Conservation (phyloP, 1,140 invertebrate genomes). For the Brachionus rubens region DNA sequence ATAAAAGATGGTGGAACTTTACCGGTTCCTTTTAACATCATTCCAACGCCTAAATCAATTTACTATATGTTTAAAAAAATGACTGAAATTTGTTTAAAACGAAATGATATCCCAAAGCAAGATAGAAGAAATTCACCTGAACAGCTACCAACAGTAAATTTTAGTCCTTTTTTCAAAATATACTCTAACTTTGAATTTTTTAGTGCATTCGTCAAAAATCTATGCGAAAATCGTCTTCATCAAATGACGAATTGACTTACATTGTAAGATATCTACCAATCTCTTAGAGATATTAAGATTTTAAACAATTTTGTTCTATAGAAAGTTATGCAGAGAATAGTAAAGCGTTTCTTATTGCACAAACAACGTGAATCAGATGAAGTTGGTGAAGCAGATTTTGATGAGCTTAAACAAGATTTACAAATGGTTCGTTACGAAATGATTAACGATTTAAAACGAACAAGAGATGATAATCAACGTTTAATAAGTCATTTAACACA, state of each 20-base stretch:
- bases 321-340: slow-evolving; percentile 47
- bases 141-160: background rate
- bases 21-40: slow-evolving; percentile 80
- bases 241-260: slow-evolving; percentile 40
- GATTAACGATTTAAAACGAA: slow-evolving; percentile 37
- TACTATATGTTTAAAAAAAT: slow-evolving; percentile 14
- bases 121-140: background rate
- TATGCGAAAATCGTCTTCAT: background rate
- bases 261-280: background rate
- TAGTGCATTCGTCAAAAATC: slow-evolving; percentile 1
- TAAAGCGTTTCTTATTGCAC: slow-evolving; percentile 43
- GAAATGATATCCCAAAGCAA: background rate
- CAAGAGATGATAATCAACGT: slow-evolving; percentile 15
- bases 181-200: no score
- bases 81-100: background rate
- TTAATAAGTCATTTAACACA: background rate
- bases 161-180: no score
- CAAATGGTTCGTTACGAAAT: slow-evolving; percentile 46
- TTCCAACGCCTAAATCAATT: slow-evolving; percentile 80
- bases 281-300: background rate
- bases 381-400: slow-evolving; percentile 29
- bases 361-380: slow-evolving; percentile 46
- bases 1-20: slow-evolving; percentile 80
- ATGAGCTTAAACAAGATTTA: slow-evolving; percentile 46
- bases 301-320: background rate